Percentiles rank a stretch among this genome's conserved stretches.
These are phyloP conservation scores for Patiria miniata DNA, from an alignment of 35 echinoderm and acorn worm genomes.

Conservation along the genomic window DNA sequence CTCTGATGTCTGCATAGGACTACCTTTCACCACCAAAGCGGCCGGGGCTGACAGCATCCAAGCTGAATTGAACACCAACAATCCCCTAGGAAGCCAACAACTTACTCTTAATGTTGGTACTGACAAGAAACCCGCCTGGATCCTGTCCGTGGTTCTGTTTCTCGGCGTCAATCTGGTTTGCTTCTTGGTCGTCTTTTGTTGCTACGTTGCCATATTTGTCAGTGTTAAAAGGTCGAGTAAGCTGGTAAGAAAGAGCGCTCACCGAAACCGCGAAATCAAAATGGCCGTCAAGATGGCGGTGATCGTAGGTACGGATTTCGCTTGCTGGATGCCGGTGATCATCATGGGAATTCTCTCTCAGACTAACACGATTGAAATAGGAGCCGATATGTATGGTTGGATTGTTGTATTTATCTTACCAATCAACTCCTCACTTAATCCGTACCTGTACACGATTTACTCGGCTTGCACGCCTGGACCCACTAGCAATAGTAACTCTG, in stretches of 20 bases:
- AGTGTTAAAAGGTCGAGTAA: not conserved
- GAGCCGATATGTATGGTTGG: conserved; percentile 25
- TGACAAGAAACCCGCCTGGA: conserved; percentile 1
- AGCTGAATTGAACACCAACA: too few relatives aligned
- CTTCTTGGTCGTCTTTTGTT: conserved; percentile 24
- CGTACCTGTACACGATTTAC: conserved; percentile 67
- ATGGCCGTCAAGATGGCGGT: conserved; percentile 62
- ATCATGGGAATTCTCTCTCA: conserved; percentile 53
- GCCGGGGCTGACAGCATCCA: conserved; percentile 21
- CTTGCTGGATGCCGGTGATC: conserved; percentile 70
- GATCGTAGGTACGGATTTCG: conserved; percentile 52
- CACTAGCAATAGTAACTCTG: too few relatives aligned
- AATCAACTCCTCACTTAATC: conserved; percentile 62
- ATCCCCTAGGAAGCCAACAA: not conserved
- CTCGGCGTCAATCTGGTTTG: conserved; percentile 44
- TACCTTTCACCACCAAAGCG: conserved; percentile 40
- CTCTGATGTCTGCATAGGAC: conserved; percentile 48
- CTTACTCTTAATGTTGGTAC: too few relatives aligned
- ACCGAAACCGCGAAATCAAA: conserved; percentile 41
- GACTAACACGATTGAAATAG: not conserved
- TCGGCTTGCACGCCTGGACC: too few relatives aligned
- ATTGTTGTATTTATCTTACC: conserved; percentile 63
- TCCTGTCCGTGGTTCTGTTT: conserved; percentile 44
- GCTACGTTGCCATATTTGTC: conserved; percentile 47
- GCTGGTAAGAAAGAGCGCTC: not conserved